Evolutionary conservation across 2,888 invertebrate species (phyloP), one percentile per base, ranked within the genome.

Genomic region (Ecdyonurus torrentis): DNA sequence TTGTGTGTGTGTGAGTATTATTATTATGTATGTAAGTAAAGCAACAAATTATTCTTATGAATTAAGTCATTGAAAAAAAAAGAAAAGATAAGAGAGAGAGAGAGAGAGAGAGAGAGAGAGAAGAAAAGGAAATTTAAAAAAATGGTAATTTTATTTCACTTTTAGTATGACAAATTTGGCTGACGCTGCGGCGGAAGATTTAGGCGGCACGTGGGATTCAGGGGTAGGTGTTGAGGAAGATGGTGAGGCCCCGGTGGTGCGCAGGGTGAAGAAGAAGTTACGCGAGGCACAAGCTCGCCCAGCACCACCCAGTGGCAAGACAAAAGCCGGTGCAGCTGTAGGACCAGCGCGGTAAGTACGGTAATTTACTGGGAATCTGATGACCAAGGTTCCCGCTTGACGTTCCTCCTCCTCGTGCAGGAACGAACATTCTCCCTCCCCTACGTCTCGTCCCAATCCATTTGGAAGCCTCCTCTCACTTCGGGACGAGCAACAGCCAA

Each of bases 211-310:
- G 37, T 37, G 69, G 69, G 67, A 66, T 77, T 66, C 76, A 62
- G 78, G 79, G n/a, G 77, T 77, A n/a, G 81, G 71, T 19, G 80
- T 80, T 52, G 74, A 74, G 5, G 19, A 7, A 22, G 23, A 58
- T 5, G 58, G 58, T n/a, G 58, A 20, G 19, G 23, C 58, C 10
- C 19, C 58, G 7, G 19, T 20, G 19, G 58, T 58, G 58, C 37
- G 37, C 7, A 5, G 37, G 15, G 37, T 37, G 7, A 37, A 37
- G 15, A 37, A 37, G 37, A 37, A 37, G 37, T 15, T 37, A 15
- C 37, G 37, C 37, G 37, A 37, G 37, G 37, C 37, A 5, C 37
- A 37, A 15, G 37, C 37, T 5, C 37, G 37, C 37, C 7, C 15
- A 15, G 37, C 7, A 15, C 37, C 37, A 15, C 5, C 7, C 37